Evolutionary conservation across 2,113 vertebrate species (phyloP).

Genomic region (Heterochromis multidens): DNA sequence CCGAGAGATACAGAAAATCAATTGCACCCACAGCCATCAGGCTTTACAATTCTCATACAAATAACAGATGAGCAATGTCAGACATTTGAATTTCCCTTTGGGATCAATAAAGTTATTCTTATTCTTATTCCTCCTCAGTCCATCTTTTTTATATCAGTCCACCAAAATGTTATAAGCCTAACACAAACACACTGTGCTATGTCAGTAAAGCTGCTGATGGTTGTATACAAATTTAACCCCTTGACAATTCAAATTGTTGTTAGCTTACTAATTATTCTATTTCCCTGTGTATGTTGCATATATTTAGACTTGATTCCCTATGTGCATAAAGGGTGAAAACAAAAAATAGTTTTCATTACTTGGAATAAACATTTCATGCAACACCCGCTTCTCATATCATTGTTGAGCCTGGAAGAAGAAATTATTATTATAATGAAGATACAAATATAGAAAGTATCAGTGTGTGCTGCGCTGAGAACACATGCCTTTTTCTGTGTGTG

Average conservation of each 20-base stretch:
- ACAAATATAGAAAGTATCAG: slow-evolving; percentile 43
- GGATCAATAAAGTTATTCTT: too few relatives aligned
- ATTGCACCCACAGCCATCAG: too few relatives aligned
- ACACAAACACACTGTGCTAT: not conserved
- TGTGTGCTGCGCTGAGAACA: not conserved
- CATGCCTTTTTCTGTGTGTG: not conserved
- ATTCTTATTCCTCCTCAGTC: too few relatives aligned
- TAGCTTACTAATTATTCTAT: not conserved
- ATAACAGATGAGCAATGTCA: too few relatives aligned
- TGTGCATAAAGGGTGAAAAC: not conserved
- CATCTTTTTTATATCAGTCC: not conserved
- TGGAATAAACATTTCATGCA: slow-evolving; percentile 21
- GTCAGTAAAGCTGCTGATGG: not conserved
- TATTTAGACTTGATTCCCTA: not conserved
- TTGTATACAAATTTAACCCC: not conserved
- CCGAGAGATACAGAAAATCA: too few relatives aligned
- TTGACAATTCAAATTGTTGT: not conserved
- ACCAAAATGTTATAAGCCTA: not conserved
- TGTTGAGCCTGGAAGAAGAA: slow-evolving; percentile 19
- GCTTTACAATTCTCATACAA: too few relatives aligned
- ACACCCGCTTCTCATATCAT: slow-evolving; percentile 7
- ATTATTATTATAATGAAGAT: slow-evolving; percentile 34
- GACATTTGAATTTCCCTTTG: too few relatives aligned
- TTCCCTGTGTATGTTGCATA: not conserved
- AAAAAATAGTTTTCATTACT: slow-evolving; percentile 1